phyloP scores from a whole-genome alignment of 1,140 invertebrate genomes.

The Rhagoletis zephyria region DNA sequence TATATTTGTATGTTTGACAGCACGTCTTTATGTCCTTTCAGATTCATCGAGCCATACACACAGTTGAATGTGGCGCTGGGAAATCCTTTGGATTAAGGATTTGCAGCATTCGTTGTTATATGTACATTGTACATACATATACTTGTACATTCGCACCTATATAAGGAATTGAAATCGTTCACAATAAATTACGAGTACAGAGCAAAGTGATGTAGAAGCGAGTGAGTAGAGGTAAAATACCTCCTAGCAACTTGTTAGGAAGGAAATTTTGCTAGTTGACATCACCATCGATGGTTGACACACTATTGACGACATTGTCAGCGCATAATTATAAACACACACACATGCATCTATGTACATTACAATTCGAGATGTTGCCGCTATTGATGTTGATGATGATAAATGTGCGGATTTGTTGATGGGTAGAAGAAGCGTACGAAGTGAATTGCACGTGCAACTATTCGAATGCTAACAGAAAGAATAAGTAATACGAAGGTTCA shows the following conservation, averaged over 20 bases:
- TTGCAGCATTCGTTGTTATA: conserved; percentile 52
- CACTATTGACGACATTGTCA: conserved; percentile 18
- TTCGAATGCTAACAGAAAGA: background rate
- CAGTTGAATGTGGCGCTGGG: conserved; percentile 28
- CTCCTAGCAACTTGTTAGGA: background rate
- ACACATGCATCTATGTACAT: background rate
- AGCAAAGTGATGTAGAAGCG: conserved; percentile 1
- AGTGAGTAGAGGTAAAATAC: background rate
- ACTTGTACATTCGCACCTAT: background rate
- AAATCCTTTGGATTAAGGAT: conserved; percentile 55
- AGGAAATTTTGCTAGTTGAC: background rate
- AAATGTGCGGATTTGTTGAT: conserved; percentile 28
- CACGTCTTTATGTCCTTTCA: conserved; percentile 39
- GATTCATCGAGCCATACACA: conserved; percentile 30
- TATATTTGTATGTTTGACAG: background rate
- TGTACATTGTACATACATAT: background rate
- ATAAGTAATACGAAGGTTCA: background rate
- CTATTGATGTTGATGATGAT: conserved; percentile 15
- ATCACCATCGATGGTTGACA: conserved; percentile 1
- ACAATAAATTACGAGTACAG: background rate
- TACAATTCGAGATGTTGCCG: background rate
- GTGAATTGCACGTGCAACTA: background rate
- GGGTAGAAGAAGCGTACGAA: background rate
- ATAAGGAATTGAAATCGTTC: background rate
- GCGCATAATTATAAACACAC: background rate